phyloP scores from a whole-genome alignment of 1,140 invertebrate genomes.

The Pantala flavescens region DNA sequence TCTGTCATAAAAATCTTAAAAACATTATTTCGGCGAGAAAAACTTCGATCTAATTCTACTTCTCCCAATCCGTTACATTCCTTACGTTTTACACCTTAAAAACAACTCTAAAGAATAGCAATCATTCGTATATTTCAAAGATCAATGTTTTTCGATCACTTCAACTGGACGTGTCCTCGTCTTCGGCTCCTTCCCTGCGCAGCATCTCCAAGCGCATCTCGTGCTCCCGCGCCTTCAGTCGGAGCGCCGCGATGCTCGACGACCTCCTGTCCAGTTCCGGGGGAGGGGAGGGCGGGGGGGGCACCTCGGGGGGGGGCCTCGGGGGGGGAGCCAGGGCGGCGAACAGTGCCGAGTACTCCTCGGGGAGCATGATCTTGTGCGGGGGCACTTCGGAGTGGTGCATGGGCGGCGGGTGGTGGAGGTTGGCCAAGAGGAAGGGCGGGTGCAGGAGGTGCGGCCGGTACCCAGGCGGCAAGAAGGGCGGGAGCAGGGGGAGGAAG shows the following conservation, averaged over 20 bases:
- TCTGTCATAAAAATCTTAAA: too few species aligned
- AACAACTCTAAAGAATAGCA: too few species aligned
- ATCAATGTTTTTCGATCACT: too few species aligned
- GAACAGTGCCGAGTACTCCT: constrained; percentile 17
- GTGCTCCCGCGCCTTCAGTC: constrained; percentile 85
- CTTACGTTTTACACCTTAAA: not conserved
- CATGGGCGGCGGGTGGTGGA: not conserved
- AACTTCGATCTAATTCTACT: not conserved
- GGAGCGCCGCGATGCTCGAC: constrained; percentile 79
- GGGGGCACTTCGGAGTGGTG: not conserved
- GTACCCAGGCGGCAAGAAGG: constrained; percentile 28
- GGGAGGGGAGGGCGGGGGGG: constrained; percentile 33
- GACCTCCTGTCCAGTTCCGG: constrained; percentile 61
- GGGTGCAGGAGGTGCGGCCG: constrained; percentile 17
- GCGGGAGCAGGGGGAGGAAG: constrained; percentile 26
- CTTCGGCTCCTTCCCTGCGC: not conserved
- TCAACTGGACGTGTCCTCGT: not conserved
- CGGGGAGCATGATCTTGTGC: not conserved
- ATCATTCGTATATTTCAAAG: too few species aligned
- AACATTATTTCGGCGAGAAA: too few species aligned
- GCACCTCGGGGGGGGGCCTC: constrained; percentile 38
- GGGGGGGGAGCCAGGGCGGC: constrained; percentile 24
- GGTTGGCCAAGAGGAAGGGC: constrained; percentile 13
- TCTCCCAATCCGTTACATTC: not conserved
- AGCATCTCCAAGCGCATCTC: constrained; percentile 35